Base-by-base conservation (phyloP, 2,888 invertebrate species). In the Cephus pygmeus region DNA sequence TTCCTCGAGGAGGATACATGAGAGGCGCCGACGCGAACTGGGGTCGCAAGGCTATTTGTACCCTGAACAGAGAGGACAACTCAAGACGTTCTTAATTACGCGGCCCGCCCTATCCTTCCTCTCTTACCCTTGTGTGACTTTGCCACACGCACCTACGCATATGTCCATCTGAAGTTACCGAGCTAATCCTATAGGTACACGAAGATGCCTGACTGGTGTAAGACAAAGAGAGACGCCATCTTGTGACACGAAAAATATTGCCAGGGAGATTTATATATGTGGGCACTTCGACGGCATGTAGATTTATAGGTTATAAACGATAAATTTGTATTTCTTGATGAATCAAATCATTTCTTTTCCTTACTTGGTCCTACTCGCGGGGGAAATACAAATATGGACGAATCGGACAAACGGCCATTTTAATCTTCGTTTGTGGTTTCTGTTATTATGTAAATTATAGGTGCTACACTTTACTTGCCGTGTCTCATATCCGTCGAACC, bases 41-140 rank as follows among this genome's bases (percentile, higher is more conserved):
- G 85, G 84, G 81, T 83, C 83, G 84, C 82, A 78, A 81, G 84
- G 87, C 88, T 90, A 90, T 90, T 90, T 90, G 90, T 89, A 90
- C 88, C 81, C 84, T 86, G 79, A 83, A 75, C 68, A 75, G 76
- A 68, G 76, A 76, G 79, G 77, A 79, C 74, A 75, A 75, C 71
- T 75, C 75, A 77, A 78, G 79, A 78, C 79, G 80, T 78, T 78
- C 79, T 81, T 81, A 80, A 81, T 81, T 81, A 81, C 78, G 77
- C 79, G 79, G 69, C 75, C 79, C 77, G 75, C 79, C 81, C 56
- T 33, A 12, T 35, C 69, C 36, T 73, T 36, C 34, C 73, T 76
- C 68, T n/a, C n/a, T 35, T 30, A 12, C 71, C 71, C 71, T 31
- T 34, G 4, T 34, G 4, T 31, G 71, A 56, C 56, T 56, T 56